Evolutionary conservation across 2,797 vertebrate genomes (phyloP), one percentile per base, ranked within the genome.

Genomic region (Scyliorhinus canicula): DNA sequence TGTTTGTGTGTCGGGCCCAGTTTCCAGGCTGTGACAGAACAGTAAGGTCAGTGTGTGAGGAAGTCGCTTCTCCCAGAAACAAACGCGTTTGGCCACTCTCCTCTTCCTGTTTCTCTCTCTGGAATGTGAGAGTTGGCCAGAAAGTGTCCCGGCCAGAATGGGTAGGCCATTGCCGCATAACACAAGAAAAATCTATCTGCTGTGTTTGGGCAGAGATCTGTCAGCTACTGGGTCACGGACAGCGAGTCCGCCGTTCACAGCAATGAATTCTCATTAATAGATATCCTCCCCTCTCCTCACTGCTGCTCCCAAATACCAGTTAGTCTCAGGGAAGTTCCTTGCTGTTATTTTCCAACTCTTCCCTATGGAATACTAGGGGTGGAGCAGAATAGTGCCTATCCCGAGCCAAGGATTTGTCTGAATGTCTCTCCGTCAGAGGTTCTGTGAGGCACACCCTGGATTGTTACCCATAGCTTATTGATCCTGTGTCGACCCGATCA

Each of bases 1-100:
- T n/a, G n/a, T n/a, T n/a, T n/a, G n/a, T 93, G 35, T 28, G 84
- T 31, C 19, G 35, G 52, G 55, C 14, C 31, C 52, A 35, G 85
- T 57, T 9, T 44, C 5, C 65, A 60, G n/a, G 9, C 16, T n/a
- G 2, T 63, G n/a, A 26, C 5, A 21, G 86, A 69, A 93, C 91
- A 93, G 91, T 93, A 44, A 21, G 55, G 9, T 40, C 91, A 93
- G 91, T 93, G 91, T 93, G 63, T 93, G 63, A 65, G 24, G 44
- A 40, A 11, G 0, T 40, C 31, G 21, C 65, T 93, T n/a, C 4
- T 11, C 26, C 12, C 91, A 9, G 26, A 65, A 65, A 24, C 40
- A 19, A 26, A 21, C 14, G 52, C 28, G 35, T 35, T 57, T 52
- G 55, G 50, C 85, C 14, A 2, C n/a, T 47, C 40, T 24, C 28